Evolutionary conservation across 2,113 vertebrate species (phyloP).

Genomic region (Hyperoodon ampullatus): DNA sequence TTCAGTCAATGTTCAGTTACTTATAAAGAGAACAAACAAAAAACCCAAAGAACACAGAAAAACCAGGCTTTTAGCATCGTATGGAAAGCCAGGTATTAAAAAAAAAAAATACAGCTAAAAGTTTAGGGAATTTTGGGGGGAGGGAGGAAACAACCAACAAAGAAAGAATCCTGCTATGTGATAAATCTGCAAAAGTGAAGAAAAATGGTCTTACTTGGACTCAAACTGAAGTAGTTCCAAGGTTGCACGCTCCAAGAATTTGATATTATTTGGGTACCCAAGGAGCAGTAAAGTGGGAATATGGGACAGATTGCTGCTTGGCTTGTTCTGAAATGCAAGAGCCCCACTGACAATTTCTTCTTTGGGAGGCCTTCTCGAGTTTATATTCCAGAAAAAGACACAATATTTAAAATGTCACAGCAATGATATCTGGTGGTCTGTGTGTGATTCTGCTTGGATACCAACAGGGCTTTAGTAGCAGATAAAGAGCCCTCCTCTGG

Average conservation of each 20-base stretch:
- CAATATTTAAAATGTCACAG: neutral
- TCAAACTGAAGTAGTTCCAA: neutral
- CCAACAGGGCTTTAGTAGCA: neutral
- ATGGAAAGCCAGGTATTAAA: neutral
- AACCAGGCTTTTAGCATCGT: neutral
- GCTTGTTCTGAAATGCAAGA: neutral
- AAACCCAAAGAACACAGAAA: neutral
- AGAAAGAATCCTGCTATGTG: neutral
- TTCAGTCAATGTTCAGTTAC: neutral
- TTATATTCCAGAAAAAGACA: neutral
- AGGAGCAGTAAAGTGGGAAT: neutral
- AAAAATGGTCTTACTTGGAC: neutral
- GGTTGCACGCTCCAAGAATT: neutral
- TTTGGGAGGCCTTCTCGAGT: neutral
- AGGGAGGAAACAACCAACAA: neutral
- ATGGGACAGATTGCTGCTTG: too few relatives aligned
- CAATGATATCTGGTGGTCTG: neutral
- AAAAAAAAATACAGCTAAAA: neutral
- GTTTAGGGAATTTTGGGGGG: neutral
- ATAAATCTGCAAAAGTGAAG: neutral
- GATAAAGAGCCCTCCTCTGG: neutral
- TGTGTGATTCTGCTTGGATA: neutral
- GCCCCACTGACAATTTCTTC: neutral
- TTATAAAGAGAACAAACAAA: neutral
- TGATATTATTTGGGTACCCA: neutral